Evolutionary conservation across 2,888 invertebrate species (phyloP), one percentile per base, ranked within the genome.

Genomic region (Trimorus sp.): DNA sequence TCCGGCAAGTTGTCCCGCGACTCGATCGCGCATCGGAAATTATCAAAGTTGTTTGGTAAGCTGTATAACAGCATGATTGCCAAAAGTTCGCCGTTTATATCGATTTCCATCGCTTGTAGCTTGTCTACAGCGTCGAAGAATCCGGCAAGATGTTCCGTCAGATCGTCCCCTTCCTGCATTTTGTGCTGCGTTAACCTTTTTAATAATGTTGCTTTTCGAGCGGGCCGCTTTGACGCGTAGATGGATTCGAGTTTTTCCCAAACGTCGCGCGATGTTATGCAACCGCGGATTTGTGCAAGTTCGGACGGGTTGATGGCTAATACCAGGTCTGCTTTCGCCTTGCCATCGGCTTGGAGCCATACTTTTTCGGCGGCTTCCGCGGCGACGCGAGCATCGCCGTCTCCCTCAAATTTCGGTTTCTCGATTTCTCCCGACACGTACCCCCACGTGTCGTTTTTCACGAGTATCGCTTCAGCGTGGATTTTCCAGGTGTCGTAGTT

Each of bases 121-220:
- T 56, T 56, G 56, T 56, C 56, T 4, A 56, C 56, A 12, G 56
- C 56, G 26, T 56, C 56, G 56, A 56, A 56, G 12, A 56, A 56
- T 11, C 12, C 56, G 16, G 15, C 6, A 7, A 56, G 26, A 56
- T 56, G 56, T 16, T 16, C 16, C 16, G 6, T 26, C 8, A 26
- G 16, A 36, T 56, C 56, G 36, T 56, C 56, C 26, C 56, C 56
- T 8, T 56, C 56, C 15, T 56, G 7, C 56, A 56, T 56, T 56
- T 56, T 56, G 11, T 56, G 56, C n/a, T 26, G 56, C n/a, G 56
- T 56, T 8, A 56, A 36, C 7, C 56, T 16, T 56, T 56, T 56
- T 6, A 56, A 15, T 2, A 56, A 11, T 3, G 56, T 26, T 56
- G 56, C 56, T 36, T 56, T 56, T 26, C 56, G 16, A 3, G 56